Evolutionary conservation across 2,113 vertebrate genomes (phyloP).

Genomic region (Phyllostomus hastatus): DNA sequence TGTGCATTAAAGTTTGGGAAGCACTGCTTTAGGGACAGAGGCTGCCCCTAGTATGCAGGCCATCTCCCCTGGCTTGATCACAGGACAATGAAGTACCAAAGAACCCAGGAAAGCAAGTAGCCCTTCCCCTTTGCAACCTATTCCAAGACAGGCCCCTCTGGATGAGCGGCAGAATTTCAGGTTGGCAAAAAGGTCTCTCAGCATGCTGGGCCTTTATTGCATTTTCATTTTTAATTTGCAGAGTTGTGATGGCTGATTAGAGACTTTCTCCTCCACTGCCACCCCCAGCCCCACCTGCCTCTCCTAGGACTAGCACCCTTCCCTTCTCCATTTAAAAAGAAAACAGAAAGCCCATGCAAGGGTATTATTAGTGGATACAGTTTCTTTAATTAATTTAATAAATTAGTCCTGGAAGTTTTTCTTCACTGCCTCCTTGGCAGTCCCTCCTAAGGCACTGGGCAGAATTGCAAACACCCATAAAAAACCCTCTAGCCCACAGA

Average conservation of each 20-base stretch:
- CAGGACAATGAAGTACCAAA: neutral
- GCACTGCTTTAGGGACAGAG: neutral
- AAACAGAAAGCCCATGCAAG: neutral
- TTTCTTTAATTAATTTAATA: slow-evolving; percentile 64
- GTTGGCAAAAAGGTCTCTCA: neutral
- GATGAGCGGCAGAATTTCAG: neutral
- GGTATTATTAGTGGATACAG: neutral
- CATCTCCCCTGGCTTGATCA: neutral
- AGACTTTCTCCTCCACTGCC: neutral
- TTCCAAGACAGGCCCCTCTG: neutral
- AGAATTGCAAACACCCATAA: slow-evolving; percentile 33
- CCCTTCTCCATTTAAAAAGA: neutral
- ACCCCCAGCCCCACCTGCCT: too few species aligned
- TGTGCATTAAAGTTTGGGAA: neutral
- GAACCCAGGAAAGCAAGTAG: neutral
- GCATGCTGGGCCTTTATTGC: neutral
- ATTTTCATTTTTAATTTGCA: slow-evolving; percentile 48
- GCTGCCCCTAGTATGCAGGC: neutral
- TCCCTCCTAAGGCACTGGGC: neutral
- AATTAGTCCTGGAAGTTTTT: neutral
- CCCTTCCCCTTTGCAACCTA: neutral
- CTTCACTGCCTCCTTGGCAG: neutral
- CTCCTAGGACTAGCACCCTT: neutral
- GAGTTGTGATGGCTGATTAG: neutral
- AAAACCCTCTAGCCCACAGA: neutral